Conservation (phyloP, 2,113 vertebrate genomes). For the Pantherophis guttatus region DNA sequence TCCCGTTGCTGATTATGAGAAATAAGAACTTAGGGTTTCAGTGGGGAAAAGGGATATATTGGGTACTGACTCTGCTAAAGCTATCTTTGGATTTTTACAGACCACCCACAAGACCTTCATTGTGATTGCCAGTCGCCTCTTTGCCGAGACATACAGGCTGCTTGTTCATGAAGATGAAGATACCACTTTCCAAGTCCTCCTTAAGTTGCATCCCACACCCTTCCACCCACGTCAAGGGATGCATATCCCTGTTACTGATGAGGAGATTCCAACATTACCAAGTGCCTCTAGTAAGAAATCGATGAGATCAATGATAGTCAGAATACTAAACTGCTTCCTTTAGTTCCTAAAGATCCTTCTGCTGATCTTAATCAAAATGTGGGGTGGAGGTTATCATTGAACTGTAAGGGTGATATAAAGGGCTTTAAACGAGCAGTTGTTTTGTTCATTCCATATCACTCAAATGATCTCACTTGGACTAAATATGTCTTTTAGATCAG, state of each 20-base stretch:
- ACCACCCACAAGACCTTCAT: slow-evolving; percentile 77
- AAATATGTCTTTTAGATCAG: slow-evolving; percentile 57
- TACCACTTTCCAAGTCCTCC: slow-evolving; percentile 49
- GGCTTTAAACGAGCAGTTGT: neutral
- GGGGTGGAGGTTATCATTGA: neutral
- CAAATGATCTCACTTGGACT: neutral
- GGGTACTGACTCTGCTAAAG: neutral
- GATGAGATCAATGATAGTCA: neutral
- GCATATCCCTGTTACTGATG: slow-evolving; percentile 61
- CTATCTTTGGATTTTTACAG: slow-evolving; percentile 49
- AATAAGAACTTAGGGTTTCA: neutral
- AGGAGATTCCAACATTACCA: slow-evolving; percentile 59
- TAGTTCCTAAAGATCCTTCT: neutral
- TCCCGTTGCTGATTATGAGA: neutral
- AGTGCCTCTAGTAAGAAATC: slow-evolving; percentile 46
- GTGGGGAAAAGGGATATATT: neutral
- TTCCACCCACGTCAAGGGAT: slow-evolving; percentile 61
- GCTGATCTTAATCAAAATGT: neutral
- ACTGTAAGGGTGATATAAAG: neutral
- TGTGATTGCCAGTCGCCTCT: slow-evolving; percentile 79
- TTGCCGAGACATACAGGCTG: slow-evolving; percentile 74
- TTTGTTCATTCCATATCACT: neutral
- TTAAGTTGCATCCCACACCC: slow-evolving; percentile 40
- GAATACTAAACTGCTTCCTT: neutral
- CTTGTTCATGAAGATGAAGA: slow-evolving; percentile 52